These are phyloP conservation scores for Auanema sp. DNA, from an alignment of 2,888 invertebrate genomes.

Conservation along the genomic window DNA sequence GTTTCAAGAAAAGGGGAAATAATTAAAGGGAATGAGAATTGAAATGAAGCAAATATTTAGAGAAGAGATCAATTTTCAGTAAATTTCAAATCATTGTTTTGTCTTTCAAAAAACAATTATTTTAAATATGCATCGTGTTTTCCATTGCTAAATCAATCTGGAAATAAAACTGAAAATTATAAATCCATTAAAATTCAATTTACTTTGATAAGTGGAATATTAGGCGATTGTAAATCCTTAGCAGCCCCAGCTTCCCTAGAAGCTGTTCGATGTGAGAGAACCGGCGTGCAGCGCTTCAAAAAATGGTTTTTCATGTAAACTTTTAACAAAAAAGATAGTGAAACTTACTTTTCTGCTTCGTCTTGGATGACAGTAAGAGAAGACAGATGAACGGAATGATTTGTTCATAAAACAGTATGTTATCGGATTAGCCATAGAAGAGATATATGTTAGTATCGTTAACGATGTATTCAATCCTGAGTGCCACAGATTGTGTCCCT, in stretches of 20 bases:
- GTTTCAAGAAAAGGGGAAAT: no score
- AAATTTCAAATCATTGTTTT: no score
- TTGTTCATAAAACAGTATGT: conserved; percentile 90
- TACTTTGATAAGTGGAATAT: conserved; percentile 30
- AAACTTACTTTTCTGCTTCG: conserved; percentile 14
- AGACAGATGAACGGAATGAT: conserved; percentile 44
- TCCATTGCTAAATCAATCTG: conserved; percentile 13
- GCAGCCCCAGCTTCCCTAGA: conserved; percentile 9
- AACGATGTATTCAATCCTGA: conserved; percentile 41
- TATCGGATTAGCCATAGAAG: conserved; percentile 74
- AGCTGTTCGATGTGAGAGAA: conserved; percentile 19
- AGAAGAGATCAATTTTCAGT: no score
- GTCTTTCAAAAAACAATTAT: no score
- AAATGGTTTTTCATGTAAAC: conserved; percentile 9
- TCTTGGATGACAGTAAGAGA: conserved; percentile 33
- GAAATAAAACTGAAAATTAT: not conserved
- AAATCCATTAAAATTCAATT: conserved; percentile 6
- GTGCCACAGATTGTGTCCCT: conserved; percentile 41
- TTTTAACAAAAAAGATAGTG: not conserved
- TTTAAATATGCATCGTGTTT: not conserved
- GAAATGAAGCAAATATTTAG: no score
- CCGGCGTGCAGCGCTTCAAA: conserved; percentile 25
- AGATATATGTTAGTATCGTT: conserved; percentile 49
- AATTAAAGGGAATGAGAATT: no score
- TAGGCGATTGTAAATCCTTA: conserved; percentile 25